Percentiles rank a stretch among this genome's conserved stretches.
Evolutionary conservation across 2,797 vertebrate genomes (phyloP).

Genomic region (Sarcoramphus papa): DNA sequence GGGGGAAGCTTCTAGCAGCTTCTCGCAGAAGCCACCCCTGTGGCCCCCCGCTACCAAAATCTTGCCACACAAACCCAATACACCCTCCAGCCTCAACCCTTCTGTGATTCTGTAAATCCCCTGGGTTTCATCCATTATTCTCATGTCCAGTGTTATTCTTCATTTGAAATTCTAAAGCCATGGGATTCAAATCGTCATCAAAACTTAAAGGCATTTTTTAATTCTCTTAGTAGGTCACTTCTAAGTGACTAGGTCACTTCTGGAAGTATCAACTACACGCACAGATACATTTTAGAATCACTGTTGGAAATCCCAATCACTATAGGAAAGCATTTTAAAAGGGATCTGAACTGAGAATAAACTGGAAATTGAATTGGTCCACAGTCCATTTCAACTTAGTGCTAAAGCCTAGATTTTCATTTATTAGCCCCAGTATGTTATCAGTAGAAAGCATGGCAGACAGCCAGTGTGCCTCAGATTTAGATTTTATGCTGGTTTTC

Average conservation of each 20-base stretch:
- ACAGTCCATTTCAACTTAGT: neutral
- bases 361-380: neutral
- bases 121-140: neutral
- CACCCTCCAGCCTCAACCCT: neutral
- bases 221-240: neutral
- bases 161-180: neutral
- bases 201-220: neutral
- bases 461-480: neutral
- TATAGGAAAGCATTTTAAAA: neutral
- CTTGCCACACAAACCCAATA: too few species aligned
- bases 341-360: neutral
- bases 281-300: neutral
- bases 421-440: neutral
- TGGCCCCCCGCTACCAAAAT: too few species aligned
- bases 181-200: neutral
- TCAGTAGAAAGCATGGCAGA: neutral
- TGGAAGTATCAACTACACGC: neutral
- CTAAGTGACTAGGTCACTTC: neutral
- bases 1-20: too few species aligned
- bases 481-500: neutral
- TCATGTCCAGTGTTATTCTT: neutral
- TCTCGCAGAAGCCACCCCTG: too few species aligned
- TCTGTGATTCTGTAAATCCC: neutral
- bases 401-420: neutral
- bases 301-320: neutral